phyloP scores from a whole-genome alignment of 2,888 invertebrate genomes.

The Ormyrus rosae region DNA sequence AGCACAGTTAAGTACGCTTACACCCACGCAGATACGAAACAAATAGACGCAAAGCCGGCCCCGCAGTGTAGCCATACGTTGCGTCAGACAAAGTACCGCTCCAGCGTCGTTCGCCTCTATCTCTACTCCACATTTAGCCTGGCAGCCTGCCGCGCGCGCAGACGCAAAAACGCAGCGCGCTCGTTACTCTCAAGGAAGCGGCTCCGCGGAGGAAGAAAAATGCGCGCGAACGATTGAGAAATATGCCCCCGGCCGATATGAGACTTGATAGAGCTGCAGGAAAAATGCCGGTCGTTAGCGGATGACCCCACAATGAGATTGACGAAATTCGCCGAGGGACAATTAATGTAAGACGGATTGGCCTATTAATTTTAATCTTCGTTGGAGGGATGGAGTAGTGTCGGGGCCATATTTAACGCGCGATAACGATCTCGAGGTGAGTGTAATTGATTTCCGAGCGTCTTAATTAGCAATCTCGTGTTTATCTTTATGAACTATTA shows the following conservation, averaged over 20 bases:
- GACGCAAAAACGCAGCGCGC: background rate
- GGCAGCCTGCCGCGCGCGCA: background rate
- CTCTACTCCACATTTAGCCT: background rate
- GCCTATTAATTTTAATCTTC: constrained; percentile 40
- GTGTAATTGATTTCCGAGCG: background rate
- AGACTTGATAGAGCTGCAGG: background rate
- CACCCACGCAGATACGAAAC: background rate
- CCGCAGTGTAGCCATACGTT: constrained; percentile 61
- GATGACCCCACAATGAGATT: constrained; percentile 3
- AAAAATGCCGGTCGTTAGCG: too few relatives aligned
- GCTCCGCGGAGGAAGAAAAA: background rate
- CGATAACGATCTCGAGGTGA: background rate
- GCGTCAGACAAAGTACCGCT: constrained; percentile 70
- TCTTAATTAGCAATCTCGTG: constrained; percentile 31
- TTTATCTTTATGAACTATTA: background rate
- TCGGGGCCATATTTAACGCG: constrained; percentile 8
- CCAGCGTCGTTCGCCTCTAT: background rate
- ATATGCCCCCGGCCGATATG: background rate
- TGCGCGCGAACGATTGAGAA: constrained; percentile 25
- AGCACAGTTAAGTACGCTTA: background rate
- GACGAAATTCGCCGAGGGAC: constrained; percentile 1
- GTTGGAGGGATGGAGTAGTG: background rate
- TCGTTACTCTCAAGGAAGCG: background rate
- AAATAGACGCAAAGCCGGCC: background rate
- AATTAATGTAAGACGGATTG: constrained; percentile 27